Conservation (phyloP, 1,140 invertebrate genomes). For the Ruditapes philippinarum region DNA sequence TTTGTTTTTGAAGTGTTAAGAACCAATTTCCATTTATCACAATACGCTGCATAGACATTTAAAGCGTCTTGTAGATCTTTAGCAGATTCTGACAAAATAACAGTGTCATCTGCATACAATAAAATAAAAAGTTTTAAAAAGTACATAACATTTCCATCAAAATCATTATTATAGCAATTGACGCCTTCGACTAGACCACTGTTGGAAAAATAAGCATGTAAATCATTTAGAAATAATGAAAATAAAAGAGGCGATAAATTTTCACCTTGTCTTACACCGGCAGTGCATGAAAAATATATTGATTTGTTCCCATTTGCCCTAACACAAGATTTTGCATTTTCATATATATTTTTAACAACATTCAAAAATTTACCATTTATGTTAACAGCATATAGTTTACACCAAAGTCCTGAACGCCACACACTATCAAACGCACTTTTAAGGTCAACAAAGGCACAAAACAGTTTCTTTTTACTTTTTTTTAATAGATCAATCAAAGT, state of each 20-base stretch:
- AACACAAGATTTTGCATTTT: too few species aligned
- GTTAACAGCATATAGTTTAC: not conserved
- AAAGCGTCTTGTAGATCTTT: not conserved
- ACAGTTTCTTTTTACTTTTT: conserved; percentile 44
- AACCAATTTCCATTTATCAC: not conserved
- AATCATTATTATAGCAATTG: not conserved
- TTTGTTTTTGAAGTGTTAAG: not conserved
- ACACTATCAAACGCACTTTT: conserved; percentile 67
- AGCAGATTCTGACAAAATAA: not conserved
- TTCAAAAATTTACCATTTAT: conserved; percentile 48
- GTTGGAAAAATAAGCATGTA: not conserved
- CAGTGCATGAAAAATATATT: too few species aligned
- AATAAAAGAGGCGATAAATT: not conserved
- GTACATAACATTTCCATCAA: not conserved
- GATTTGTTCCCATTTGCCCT: too few species aligned
- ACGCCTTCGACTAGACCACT: not conserved
- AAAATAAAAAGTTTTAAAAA: conserved; percentile 23
- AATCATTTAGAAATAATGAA: conserved; percentile 9
- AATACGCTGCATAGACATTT: not conserved
- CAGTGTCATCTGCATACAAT: not conserved
- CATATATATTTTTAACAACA: too few species aligned
- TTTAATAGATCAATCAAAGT: not conserved
- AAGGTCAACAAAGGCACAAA: conserved; percentile 62
- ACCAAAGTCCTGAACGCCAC: conserved; percentile 1
- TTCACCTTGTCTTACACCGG: too few species aligned